These are phyloP conservation scores for Dicentrarchus labrax DNA, from an alignment of 2,113 vertebrate genomes.

Conservation along the genomic window DNA sequence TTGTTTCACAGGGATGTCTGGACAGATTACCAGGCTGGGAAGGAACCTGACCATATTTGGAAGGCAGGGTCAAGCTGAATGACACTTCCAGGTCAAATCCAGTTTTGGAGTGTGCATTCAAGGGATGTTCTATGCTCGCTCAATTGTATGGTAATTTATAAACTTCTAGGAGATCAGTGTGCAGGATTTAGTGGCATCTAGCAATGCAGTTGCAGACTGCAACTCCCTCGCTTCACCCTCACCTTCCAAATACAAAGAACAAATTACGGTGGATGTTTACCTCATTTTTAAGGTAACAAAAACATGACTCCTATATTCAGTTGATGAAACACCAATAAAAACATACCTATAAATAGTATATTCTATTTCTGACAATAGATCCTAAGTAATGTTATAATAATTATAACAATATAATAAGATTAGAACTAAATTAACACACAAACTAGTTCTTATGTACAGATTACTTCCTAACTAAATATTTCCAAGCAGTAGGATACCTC, in stretches of 20 bases:
- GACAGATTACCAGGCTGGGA: constrained; percentile 24
- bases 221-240: too few relatives aligned
- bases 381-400: too few relatives aligned
- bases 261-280: too few relatives aligned
- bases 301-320: too few relatives aligned
- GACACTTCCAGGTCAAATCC: constrained; percentile 19
- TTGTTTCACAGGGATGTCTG: constrained; percentile 14
- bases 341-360: too few relatives aligned
- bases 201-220: too few relatives aligned
- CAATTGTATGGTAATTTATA: neutral
- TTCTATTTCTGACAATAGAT: too few relatives aligned
- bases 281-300: too few relatives aligned
- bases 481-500: neutral
- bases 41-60: neutral
- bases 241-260: too few relatives aligned
- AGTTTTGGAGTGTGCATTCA: neutral
- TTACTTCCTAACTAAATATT: neutral
- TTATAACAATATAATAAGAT: too few relatives aligned
- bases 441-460: neutral
- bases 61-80: neutral
- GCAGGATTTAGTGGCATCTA: too few relatives aligned
- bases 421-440: neutral
- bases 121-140: neutral
- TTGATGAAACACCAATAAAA: too few relatives aligned
- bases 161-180: neutral